These are phyloP conservation scores for Drosophila subsilvestris DNA, from an alignment of 2,888 invertebrate genomes.

Conservation along the genomic window DNA sequence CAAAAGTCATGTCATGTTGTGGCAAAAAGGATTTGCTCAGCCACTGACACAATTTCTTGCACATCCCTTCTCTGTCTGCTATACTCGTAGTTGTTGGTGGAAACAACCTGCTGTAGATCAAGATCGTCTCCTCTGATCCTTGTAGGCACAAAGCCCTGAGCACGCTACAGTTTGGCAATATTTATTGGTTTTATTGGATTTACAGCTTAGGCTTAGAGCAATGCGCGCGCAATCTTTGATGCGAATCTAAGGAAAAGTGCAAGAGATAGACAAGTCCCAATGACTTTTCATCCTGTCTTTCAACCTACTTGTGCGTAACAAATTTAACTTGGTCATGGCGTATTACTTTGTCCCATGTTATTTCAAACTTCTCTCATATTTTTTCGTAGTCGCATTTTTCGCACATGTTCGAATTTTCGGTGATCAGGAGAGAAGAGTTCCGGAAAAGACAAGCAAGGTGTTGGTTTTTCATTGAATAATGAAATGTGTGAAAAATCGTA, in stretches of 20 bases:
- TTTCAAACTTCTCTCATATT: conserved; percentile 46
- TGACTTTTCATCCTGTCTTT: conserved; percentile 23
- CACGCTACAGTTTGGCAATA: conserved; percentile 78
- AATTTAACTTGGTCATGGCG: conserved; percentile 71
- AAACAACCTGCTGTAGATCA: conserved; percentile 42
- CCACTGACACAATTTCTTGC: conserved; percentile 73
- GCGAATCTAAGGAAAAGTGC: conserved; percentile 31
- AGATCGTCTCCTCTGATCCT: conserved; percentile 66
- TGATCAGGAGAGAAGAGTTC: conserved; percentile 45
- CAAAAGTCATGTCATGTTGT: conserved; percentile 83
- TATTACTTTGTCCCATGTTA: conserved; percentile 49
- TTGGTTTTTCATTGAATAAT: conserved; percentile 17
- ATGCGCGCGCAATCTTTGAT: conserved; percentile 69
- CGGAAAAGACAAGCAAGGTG: conserved; percentile 34
- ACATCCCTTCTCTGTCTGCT: conserved; percentile 53
- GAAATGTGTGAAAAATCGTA: conserved; percentile 43
- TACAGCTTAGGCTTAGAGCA: conserved; percentile 66
- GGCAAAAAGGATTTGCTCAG: conserved; percentile 63
- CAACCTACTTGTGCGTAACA: conserved; percentile 57
- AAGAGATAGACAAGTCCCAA: conserved; percentile 7
- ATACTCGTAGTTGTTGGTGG: background rate
- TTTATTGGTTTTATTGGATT: conserved; percentile 82
- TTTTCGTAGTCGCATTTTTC: conserved; percentile 24
- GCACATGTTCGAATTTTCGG: conserved; percentile 37
- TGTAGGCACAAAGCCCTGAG: conserved; percentile 2